Conservation (phyloP, 2,888 invertebrate species). For the Drosophila formosana region DNA sequence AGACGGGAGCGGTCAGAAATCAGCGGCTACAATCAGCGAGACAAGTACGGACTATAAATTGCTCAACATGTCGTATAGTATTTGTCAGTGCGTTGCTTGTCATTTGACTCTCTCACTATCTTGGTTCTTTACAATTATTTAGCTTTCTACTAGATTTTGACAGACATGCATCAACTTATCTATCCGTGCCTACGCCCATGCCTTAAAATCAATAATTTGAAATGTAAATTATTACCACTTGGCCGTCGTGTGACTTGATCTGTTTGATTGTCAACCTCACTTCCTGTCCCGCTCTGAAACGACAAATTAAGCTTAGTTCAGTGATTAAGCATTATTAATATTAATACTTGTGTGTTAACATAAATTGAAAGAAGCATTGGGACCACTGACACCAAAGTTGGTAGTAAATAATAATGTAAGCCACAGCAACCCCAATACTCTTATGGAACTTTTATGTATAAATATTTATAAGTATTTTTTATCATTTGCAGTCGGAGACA, state of each 20-base stretch:
- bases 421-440: too few relatives aligned
- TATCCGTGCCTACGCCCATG: constrained; percentile 21
- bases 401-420: too few relatives aligned
- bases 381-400: too few relatives aligned
- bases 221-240: constrained; percentile 75
- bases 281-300: background rate
- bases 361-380: too few relatives aligned
- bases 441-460: too few relatives aligned
- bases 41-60: constrained; percentile 76
- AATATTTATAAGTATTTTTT: too few relatives aligned
- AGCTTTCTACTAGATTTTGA: constrained; percentile 55
- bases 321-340: constrained; percentile 65
- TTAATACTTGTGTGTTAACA: background rate
- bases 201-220: constrained; percentile 70
- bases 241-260: constrained; percentile 70
- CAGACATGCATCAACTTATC: constrained; percentile 77
- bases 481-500: too few relatives aligned
- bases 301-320: constrained; percentile 46
- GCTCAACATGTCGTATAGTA: constrained; percentile 78
- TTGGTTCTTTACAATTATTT: constrained; percentile 34
- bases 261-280: constrained; percentile 51
- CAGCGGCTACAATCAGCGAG: constrained; percentile 69
- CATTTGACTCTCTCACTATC: constrained; percentile 14
- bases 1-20: constrained; percentile 61
- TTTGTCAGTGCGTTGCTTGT: constrained; percentile 71